phyloP scores from a whole-genome alignment of 2,888 invertebrate species.

The Plagodis dolabraria region DNA sequence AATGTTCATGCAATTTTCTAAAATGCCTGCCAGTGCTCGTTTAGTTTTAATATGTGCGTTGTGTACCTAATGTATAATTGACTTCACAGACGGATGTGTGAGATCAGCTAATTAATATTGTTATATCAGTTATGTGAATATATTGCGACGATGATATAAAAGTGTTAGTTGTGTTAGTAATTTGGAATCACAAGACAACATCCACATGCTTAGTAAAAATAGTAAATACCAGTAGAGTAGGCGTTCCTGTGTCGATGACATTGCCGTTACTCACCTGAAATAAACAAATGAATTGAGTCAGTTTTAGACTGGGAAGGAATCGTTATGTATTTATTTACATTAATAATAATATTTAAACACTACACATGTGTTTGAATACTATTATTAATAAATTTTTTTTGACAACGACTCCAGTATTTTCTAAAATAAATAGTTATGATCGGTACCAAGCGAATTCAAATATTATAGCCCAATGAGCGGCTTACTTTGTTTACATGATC shows the following conservation, averaged over 20 bases:
- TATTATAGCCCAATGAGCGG: too few species aligned
- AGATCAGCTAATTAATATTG: constrained; percentile 36
- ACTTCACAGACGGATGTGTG: constrained; percentile 37
- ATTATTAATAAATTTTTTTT: not conserved
- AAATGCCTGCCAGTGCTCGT: constrained; percentile 23
- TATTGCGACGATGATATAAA: constrained; percentile 18
- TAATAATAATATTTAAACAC: not conserved
- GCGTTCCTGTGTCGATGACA: constrained; percentile 84
- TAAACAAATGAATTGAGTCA: constrained; percentile 29
- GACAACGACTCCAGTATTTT: too few species aligned
- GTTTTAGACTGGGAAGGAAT: constrained; percentile 4
- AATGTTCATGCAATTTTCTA: constrained; percentile 20
- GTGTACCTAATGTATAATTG: constrained; percentile 28
- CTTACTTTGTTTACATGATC: too few species aligned
- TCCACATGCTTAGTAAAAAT: constrained; percentile 60
- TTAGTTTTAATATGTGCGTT: constrained; percentile 19
- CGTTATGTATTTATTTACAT: too few species aligned
- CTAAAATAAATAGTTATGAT: too few species aligned
- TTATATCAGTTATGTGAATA: constrained; percentile 36
- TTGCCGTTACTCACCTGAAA: constrained; percentile 85
- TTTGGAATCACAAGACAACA: constrained; percentile 30
- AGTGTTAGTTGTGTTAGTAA: constrained; percentile 19
- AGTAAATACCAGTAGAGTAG: constrained; percentile 81
- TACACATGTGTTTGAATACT: constrained; percentile 6
- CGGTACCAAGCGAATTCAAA: too few species aligned